These are phyloP conservation scores for Ischnus inquisitorius DNA, from an alignment of 2,888 invertebrate genomes.

Conservation along the genomic window DNA sequence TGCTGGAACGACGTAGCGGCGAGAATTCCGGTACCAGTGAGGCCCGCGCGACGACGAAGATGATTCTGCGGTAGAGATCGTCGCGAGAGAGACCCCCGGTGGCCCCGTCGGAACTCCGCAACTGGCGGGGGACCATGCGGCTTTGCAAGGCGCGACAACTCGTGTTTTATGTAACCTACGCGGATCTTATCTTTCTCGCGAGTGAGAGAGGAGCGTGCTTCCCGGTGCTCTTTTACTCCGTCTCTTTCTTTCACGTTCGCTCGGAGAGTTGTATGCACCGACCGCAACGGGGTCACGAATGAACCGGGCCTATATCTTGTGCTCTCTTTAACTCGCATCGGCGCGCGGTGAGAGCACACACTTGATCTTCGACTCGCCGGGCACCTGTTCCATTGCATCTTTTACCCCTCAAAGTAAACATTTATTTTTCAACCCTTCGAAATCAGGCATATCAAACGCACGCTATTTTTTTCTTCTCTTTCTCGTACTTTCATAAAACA, in stretches of 20 bases:
- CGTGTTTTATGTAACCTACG: slow-evolving; percentile 79
- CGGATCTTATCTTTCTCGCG: slow-evolving; percentile 76
- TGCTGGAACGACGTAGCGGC: not conserved
- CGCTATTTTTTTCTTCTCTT: no score
- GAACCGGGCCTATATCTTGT: slow-evolving; percentile 61
- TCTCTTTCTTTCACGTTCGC: slow-evolving; percentile 29
- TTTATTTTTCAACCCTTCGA: not conserved
- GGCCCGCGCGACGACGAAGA: slow-evolving; percentile 22
- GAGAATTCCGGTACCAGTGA: not conserved
- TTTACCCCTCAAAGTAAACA: not conserved
- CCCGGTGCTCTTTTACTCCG: slow-evolving; percentile 10
- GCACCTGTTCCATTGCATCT: slow-evolving; percentile 49
- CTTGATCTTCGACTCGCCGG: slow-evolving; percentile 22
- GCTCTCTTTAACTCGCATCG: slow-evolving; percentile 55
- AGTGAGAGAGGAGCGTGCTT: slow-evolving; percentile 51
- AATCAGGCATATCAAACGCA: no score
- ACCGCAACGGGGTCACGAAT: slow-evolving; percentile 74
- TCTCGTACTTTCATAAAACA: no score
- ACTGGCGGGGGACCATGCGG: slow-evolving; percentile 17
- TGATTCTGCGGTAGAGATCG: slow-evolving; percentile 31
- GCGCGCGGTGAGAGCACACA: slow-evolving; percentile 15
- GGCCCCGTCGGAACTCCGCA: not conserved
- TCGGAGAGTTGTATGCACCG: slow-evolving; percentile 56
- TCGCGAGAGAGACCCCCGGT: slow-evolving; percentile 17
- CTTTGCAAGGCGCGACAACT: slow-evolving; percentile 76